A percentile compares a stretch with the other conserved stretches of the same genome.
Evolutionary conservation across 2,113 vertebrate species (phyloP).

Genomic region (Alexandromys fortis): DNA sequence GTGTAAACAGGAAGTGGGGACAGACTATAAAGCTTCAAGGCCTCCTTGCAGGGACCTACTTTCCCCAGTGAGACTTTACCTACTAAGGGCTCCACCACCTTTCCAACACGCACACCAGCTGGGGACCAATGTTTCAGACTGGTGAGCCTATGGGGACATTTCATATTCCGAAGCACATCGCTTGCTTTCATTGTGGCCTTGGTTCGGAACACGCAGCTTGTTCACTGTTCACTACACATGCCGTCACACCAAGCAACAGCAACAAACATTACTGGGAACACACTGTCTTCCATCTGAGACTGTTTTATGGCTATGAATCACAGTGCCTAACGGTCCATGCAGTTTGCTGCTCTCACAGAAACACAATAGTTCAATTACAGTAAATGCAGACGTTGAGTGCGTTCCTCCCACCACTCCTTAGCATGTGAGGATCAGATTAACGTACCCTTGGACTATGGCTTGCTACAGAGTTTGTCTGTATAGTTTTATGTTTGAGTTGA

Average conservation of each 20-base stretch:
- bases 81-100: too few relatives aligned
- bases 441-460: neutral
- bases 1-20: neutral
- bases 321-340: neutral
- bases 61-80: neutral
- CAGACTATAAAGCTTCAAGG: neutral
- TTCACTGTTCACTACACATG: neutral
- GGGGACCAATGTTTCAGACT: neutral
- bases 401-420: too few relatives aligned
- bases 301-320: neutral
- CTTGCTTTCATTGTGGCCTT: neutral
- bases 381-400: neutral
- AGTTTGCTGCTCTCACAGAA: neutral
- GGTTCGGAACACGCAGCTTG: neutral
- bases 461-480: neutral
- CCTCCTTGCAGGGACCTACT: too few relatives aligned
- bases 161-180: neutral
- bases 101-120: neutral
- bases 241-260: neutral
- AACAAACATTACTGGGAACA: neutral
- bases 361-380: neutral
- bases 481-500: neutral
- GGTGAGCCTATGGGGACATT: too few relatives aligned
- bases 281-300: too few relatives aligned
- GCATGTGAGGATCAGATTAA: neutral